These are phyloP conservation scores for Reticulitermes lucifugus DNA, from an alignment of 2,888 invertebrate genomes.

Conservation along the genomic window DNA sequence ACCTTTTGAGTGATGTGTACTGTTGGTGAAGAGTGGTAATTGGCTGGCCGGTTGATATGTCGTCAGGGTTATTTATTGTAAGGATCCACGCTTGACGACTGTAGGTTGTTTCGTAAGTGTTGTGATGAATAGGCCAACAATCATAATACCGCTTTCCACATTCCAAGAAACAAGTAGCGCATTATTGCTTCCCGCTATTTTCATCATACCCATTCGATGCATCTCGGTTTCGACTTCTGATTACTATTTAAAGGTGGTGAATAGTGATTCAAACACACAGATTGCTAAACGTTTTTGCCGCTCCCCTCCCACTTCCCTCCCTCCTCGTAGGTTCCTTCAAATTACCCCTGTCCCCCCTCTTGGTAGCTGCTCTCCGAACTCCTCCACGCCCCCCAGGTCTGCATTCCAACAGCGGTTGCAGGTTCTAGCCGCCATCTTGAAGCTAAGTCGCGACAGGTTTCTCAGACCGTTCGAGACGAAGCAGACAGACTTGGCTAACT, in stretches of 20 bases:
- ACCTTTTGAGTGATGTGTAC: neutral
- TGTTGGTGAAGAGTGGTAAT: neutral
- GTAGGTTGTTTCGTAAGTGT: neutral
- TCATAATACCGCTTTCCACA: neutral
- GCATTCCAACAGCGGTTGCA: slow-evolving; percentile 43
- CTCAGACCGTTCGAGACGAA: slow-evolving; percentile 14
- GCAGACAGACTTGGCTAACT: slow-evolving; percentile 19
- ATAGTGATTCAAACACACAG: slow-evolving; percentile 41
- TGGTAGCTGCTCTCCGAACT: slow-evolving; percentile 24
- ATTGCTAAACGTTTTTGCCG: slow-evolving; percentile 39
- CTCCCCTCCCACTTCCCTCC: slow-evolving; percentile 6
- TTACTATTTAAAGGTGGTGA: slow-evolving; percentile 24
- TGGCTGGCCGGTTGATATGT: neutral
- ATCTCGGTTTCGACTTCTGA: neutral
- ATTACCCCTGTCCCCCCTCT: slow-evolving; percentile 39
- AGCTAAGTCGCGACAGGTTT: slow-evolving; percentile 31
- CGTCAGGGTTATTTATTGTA: neutral
- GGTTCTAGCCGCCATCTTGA: slow-evolving; percentile 43
- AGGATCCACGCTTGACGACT: neutral
- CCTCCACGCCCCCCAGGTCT: slow-evolving; percentile 47
- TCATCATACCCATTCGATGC: slow-evolving; percentile 8
- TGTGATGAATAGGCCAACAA: neutral
- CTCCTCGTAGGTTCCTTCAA: slow-evolving; percentile 39
- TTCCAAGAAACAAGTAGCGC: neutral
- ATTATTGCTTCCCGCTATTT: neutral